Percentiles rank a stretch among this genome's conserved stretches.
These are phyloP conservation scores for Polydrusus tereticollis DNA, from an alignment of 2,888 invertebrate genomes.

Conservation along the genomic window DNA sequence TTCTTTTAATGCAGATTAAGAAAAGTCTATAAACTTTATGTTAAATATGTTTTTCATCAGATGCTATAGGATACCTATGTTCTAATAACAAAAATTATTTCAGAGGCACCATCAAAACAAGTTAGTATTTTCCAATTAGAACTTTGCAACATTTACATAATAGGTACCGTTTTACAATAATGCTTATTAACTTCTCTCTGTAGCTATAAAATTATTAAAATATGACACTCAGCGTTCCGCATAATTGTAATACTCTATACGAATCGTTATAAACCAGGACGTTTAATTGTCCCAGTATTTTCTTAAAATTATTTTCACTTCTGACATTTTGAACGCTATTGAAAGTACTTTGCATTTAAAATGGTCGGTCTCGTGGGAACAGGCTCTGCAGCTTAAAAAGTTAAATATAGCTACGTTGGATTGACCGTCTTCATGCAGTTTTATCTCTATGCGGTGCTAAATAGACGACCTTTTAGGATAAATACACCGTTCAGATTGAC, in stretches of 20 bases:
- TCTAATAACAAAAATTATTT: too few relatives aligned
- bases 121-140: conserved; percentile 46
- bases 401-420: neutral
- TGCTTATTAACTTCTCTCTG: neutral
- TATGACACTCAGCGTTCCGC: neutral
- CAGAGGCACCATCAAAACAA: too few relatives aligned
- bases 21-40: too few relatives aligned
- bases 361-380: neutral
- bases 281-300: conserved; percentile 49
- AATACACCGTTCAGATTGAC: too few relatives aligned
- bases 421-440: neutral
- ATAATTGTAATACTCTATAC: conserved; percentile 60
- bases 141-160: neutral
- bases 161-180: neutral
- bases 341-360: conserved; percentile 24
- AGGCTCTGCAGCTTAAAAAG: neutral
- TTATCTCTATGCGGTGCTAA: too few relatives aligned
- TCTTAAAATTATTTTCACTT: conserved; percentile 38
- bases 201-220: neutral
- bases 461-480: too few relatives aligned
- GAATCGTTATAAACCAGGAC: conserved; percentile 53
- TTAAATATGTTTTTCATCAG: too few relatives aligned
- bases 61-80: too few relatives aligned
- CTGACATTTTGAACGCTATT: conserved; percentile 22
- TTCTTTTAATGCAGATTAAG: too few relatives aligned